Conservation (phyloP, 2,797 vertebrate species). For the Rhynchonycteris naso region DNA sequence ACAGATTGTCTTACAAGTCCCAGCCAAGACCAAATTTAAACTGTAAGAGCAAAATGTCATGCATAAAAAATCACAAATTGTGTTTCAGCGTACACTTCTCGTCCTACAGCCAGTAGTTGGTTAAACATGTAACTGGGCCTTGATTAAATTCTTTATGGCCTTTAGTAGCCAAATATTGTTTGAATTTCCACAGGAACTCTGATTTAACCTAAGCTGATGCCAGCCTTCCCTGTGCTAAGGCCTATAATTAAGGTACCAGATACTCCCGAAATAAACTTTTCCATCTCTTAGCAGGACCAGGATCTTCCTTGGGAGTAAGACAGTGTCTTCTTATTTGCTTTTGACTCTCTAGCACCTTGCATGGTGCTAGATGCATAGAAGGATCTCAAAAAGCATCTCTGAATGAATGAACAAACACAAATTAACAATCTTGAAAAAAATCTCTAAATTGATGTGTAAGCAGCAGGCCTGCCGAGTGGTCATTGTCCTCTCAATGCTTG, state of each 20-base stretch:
- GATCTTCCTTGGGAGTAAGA: not conserved
- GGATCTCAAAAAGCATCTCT: conserved; percentile 8
- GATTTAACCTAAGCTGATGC: conserved; percentile 18
- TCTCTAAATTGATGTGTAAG: not conserved
- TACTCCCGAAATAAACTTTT: not conserved
- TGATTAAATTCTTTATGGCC: conserved; percentile 4
- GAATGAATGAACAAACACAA: conserved; percentile 15
- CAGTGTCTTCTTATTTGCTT: not conserved
- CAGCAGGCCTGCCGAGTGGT: not conserved
- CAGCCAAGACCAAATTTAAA: conserved; percentile 60
- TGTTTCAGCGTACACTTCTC: not conserved
- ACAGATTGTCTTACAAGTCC: conserved; percentile 37
- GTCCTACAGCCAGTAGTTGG: not conserved
- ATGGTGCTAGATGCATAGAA: not conserved
- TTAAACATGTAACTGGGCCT: conserved; percentile 36
- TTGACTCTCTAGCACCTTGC: not conserved
- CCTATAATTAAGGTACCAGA: not conserved
- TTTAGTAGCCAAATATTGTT: conserved; percentile 34
- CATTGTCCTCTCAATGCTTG: not conserved
- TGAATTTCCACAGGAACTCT: conserved; percentile 42
- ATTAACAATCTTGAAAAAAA: not conserved
- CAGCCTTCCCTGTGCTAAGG: conserved; percentile 18
- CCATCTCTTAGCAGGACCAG: not conserved
- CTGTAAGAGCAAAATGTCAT: conserved; percentile 16
- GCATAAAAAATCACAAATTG: conserved; percentile 34